Base-by-base conservation (phyloP, 2,888 invertebrate genomes). In the Protophormia terraenovae region DNA sequence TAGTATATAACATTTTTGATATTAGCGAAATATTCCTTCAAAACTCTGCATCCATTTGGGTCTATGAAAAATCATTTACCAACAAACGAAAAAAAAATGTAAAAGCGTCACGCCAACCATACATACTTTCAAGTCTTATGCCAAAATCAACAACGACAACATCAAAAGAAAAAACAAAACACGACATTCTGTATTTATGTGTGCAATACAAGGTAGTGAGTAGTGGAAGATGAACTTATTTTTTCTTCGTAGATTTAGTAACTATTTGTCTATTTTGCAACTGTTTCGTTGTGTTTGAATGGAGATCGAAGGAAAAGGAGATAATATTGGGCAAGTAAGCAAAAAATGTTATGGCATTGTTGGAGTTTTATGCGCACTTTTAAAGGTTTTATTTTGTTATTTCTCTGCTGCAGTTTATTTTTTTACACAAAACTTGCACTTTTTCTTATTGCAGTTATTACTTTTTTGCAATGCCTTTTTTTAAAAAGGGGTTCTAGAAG, bases 381-480 rank as follows among this genome's bases (percentile, higher is more conserved):
- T 60, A 6, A 64, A 58, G 12, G 12, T 27, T 29, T 14, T 41
- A 45, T 19, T 67, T 75, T 62, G 1, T 14, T 29, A 58, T 22
- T 67, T 83, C 24, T 27, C 19, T 47, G 14, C 16, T 71, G 69
- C 73, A 75, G 12, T 41, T 75, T 60, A n/a, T 66, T 55, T 72
- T 60, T 29, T 10, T 4, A 10, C 24, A 53, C 16, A 66, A 27
- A 71, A 81, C 81, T 82, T 85, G 81, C 81, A 85, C 73, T 85
- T 85, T 85, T 73, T 81, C 84, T 85, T 85, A 73, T 85, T 85
- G 84, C 84, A 85, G 41, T 75, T 71, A 16, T 64, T 29, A 77
- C 24, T 79, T 53, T n/a, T 64, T 79, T 41, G 12, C 5, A 10
- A 29, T 7, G 79, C 71, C 72, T 81, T 72, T 47, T 10, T 79